These are phyloP conservation scores for Eumacrocentrus americanus DNA, from an alignment of 2,888 invertebrate species.

Conservation along the genomic window DNA sequence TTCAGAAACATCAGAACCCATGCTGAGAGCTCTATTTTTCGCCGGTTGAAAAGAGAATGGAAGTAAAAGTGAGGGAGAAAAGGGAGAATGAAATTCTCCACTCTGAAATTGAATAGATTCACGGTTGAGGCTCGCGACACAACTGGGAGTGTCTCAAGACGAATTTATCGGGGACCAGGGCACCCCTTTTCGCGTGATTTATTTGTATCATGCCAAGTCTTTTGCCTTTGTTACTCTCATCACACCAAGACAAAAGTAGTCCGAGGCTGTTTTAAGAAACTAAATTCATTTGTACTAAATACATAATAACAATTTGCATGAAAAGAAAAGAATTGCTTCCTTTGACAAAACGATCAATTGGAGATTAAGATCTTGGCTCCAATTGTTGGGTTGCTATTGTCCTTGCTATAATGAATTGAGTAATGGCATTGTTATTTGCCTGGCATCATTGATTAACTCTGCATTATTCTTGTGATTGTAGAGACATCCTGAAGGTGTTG, in stretches of 20 bases:
- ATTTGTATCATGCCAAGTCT: slow-evolving; percentile 34
- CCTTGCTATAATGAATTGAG: no score
- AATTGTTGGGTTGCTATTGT: no score
- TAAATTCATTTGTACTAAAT: slow-evolving; percentile 10
- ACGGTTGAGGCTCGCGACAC: slow-evolving; percentile 41
- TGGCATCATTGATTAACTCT: no score
- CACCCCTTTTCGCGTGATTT: slow-evolving; percentile 45
- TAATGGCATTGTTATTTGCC: no score
- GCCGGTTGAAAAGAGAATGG: slow-evolving; percentile 4
- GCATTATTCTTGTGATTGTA: slow-evolving; percentile 51
- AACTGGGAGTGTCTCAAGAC: slow-evolving; percentile 48
- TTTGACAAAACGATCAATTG: slow-evolving; percentile 5
- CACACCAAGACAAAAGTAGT: not conserved
- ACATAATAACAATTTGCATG: slow-evolving; percentile 8
- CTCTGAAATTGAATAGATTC: slow-evolving; percentile 49
- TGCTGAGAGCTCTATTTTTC: slow-evolving; percentile 18
- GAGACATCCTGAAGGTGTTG: slow-evolving; percentile 93
- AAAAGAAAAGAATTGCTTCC: slow-evolving; percentile 16
- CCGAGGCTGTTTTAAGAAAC: not conserved
- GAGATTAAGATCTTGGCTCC: no score
- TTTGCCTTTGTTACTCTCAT: slow-evolving; percentile 10
- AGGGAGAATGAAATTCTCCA: slow-evolving; percentile 31
- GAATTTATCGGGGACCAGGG: slow-evolving; percentile 53
- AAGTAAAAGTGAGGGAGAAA: slow-evolving; percentile 25
- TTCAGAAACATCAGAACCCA: not conserved